phyloP scores from a whole-genome alignment of 2,888 invertebrate genomes.

The Stenodema calcarata region DNA sequence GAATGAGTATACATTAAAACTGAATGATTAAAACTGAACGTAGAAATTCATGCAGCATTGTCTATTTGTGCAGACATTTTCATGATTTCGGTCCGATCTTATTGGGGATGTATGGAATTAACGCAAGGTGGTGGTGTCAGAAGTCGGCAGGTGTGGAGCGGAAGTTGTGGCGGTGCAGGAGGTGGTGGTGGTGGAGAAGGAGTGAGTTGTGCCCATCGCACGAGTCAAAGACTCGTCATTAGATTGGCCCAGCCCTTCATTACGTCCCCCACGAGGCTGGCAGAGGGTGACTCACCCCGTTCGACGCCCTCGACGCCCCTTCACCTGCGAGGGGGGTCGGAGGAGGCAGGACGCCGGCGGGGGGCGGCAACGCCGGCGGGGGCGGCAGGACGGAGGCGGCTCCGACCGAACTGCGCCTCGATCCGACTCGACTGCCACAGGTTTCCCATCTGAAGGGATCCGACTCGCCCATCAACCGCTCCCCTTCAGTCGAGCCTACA shows the following conservation, averaged over 20 bases:
- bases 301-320: neutral
- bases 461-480: neutral
- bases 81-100: too few species aligned
- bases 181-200: too few species aligned
- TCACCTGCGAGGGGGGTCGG: too few species aligned
- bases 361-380: neutral
- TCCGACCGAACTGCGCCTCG: neutral
- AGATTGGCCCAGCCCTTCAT: conserved; percentile 16
- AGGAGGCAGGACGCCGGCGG: neutral
- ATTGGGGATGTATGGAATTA: too few species aligned
- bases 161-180: too few species aligned
- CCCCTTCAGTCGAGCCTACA: neutral
- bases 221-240: conserved; percentile 24
- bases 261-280: neutral
- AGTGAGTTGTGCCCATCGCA: neutral
- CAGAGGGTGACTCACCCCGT: conserved; percentile 26
- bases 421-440: neutral
- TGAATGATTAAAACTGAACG: too few species aligned
- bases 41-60: too few species aligned
- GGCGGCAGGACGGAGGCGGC: neutral
- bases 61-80: too few species aligned
- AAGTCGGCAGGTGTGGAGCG: too few species aligned
- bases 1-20: too few species aligned
- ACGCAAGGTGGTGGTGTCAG: too few species aligned
- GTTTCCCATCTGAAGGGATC: neutral